Evolutionary conservation across 2,888 invertebrate genomes (phyloP), one percentile per base, ranked within the genome.

Genomic region (Amphipyra berbera): DNA sequence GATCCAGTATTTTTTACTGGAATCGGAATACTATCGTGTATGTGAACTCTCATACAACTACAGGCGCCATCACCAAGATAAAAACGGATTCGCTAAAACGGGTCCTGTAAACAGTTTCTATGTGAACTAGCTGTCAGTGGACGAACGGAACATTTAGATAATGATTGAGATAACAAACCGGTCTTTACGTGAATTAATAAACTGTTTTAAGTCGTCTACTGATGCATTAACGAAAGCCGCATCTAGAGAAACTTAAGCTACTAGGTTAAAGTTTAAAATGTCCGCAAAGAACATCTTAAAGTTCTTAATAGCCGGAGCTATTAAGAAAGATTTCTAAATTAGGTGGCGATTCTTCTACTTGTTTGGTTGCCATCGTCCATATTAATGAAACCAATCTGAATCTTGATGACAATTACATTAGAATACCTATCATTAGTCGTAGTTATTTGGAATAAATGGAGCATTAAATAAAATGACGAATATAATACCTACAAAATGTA

Each of bases 161-260:
- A n/a, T 7, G 1, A 7, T 41, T 1, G 7, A 41, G 6, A 41
- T 60, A 40, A 8, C 7, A 41, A 21, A 33, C 12, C 8, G 33
- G 37, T 45, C 27, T 56, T 47, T 21, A 38, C 37, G 8, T 62
- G 37, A 56, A 47, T 63, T 35, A 67, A 48, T 37, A 13, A 69
- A 27, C 21, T 7, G 40, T 30, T 46, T 12, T 21, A 38, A 47
- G 7, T 35, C 48, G 15, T 46, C 42, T 15, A 57, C 21, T 40
- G 27, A 30, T 30, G 30, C 30, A 7, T 30, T 30, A 30, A 7
- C 64, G 27, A 45, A 27, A 45, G 45, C 38, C 10, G 13, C 14
- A 30, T 21, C 15, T n/a, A 57, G 48, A 45, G 15, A 10, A 38
- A 37, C 40, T 41, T 27, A 14, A 49, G n/a, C 40, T 41, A 30